Conservation (phyloP, 2,113 vertebrate genomes). For the Henicopernis longicauda region DNA sequence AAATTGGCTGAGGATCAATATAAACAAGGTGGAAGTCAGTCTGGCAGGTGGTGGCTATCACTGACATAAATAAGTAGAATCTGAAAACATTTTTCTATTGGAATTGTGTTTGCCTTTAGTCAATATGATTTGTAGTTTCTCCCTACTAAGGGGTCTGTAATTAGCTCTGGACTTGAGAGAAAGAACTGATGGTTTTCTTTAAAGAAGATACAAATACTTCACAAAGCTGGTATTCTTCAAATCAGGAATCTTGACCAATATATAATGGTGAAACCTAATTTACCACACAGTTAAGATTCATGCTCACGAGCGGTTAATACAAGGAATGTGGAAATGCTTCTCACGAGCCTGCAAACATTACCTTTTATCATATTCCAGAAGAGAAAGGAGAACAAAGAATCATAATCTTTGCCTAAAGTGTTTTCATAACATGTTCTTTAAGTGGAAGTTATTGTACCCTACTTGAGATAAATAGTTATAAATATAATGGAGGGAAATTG, state of each 20-base stretch:
- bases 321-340: not conserved
- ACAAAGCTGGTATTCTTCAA: not conserved
- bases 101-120: not conserved
- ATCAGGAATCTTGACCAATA: not conserved
- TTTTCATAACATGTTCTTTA: not conserved
- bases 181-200: not conserved
- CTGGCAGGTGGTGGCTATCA: not conserved
- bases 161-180: not conserved
- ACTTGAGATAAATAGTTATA: not conserved
- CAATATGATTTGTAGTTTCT: not conserved
- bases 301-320: not conserved
- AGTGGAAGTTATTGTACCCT: not conserved
- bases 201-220: not conserved
- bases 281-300: not conserved
- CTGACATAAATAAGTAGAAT: not conserved
- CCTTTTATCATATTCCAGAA: not conserved
- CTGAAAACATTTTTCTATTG: not conserved
- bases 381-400: not conserved
- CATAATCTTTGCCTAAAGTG: not conserved
- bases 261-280: not conserved
- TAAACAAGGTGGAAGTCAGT: not conserved
- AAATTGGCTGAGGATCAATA: not conserved
- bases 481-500: not conserved
- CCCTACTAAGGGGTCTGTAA: not conserved
- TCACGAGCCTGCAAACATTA: accelerated